Conservation (phyloP, 1,140 invertebrate genomes). For the Hermatobates lingyangjiaoensis region DNA sequence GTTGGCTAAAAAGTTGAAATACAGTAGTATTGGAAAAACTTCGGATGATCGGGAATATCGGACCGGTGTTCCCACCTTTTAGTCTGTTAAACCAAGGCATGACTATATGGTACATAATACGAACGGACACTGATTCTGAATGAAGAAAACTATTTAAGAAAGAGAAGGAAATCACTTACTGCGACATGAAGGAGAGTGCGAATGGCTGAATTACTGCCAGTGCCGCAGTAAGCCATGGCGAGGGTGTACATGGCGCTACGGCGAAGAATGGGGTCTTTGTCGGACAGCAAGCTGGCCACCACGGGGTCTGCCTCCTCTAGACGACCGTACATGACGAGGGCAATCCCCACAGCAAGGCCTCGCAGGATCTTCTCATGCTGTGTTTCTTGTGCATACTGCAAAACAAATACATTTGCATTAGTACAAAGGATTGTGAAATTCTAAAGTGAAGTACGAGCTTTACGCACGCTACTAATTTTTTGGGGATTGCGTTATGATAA, state of each 20-base stretch:
- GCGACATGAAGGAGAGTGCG: conserved; percentile 86
- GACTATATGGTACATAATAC: too few species aligned
- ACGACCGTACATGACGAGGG: conserved; percentile 90
- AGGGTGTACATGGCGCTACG: conserved; percentile 94
- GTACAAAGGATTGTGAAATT: background rate
- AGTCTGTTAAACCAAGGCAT: too few species aligned
- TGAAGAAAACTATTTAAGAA: too few species aligned
- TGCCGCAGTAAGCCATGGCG: conserved; percentile 97
- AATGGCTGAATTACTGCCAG: conserved; percentile 92
- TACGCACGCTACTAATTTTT: too few species aligned
- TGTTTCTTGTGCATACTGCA: conserved; percentile 65
- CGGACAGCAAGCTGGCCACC: conserved; percentile 66
- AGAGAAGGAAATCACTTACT: conserved; percentile 32
- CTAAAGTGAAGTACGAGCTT: too few species aligned
- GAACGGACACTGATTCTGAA: too few species aligned
- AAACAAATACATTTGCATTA: too few species aligned
- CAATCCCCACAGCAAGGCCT: conserved; percentile 86
- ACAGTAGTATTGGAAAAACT: too few species aligned
- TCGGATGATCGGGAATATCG: too few species aligned
- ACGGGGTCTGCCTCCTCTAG: conserved; percentile 89
- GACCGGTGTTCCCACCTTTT: too few species aligned
- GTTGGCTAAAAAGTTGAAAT: too few species aligned
- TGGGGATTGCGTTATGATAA: too few species aligned
- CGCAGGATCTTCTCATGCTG: conserved; percentile 97
- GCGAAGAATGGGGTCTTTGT: conserved; percentile 72